Conservation (phyloP, 30 jellyfish, hydroid and myxozoan genomes). For the Mastigias papua region DNA sequence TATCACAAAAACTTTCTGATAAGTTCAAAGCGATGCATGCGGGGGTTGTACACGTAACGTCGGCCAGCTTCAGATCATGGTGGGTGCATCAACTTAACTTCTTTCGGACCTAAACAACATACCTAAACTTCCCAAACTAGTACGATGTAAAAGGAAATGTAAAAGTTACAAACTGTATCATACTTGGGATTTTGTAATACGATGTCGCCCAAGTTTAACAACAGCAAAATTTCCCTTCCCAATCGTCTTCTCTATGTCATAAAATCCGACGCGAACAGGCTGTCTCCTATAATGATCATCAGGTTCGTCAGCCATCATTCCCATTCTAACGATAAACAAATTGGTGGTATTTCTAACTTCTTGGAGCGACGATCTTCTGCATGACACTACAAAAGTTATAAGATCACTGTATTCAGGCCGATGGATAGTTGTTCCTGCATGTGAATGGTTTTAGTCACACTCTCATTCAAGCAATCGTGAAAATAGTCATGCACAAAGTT, state of each 20-base stretch:
- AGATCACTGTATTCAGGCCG: conserved; percentile 46
- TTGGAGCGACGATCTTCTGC: conserved; percentile 64
- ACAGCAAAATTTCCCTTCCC: conserved; percentile 99
- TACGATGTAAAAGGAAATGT: background rate
- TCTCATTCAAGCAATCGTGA: conserved; percentile 21
- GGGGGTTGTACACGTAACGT: too few species aligned
- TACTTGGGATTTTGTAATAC: conserved; percentile 89
- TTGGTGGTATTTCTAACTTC: conserved; percentile 38
- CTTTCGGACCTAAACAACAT: too few species aligned
- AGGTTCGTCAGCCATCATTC: conserved; percentile 70
- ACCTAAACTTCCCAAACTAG: background rate
- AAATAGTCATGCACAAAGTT: background rate
- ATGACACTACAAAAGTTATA: conserved; percentile 50
- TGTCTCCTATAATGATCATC: conserved; percentile 81
- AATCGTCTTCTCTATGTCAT: conserved; percentile 91
- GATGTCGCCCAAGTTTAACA: conserved; percentile 93
- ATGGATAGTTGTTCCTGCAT: conserved; percentile 59
- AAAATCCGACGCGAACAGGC: conserved; percentile 95
- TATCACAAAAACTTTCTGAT: too few species aligned
- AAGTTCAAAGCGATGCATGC: too few species aligned
- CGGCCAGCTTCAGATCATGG: too few species aligned
- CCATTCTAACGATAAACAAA: conserved; percentile 65
- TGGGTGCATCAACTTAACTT: too few species aligned
- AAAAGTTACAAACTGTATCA: background rate
- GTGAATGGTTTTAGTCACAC: conserved; percentile 27